Evolutionary conservation across 2,888 invertebrate species (phyloP), one percentile per base, ranked within the genome.

Genomic region (Ennomos erosarius): DNA sequence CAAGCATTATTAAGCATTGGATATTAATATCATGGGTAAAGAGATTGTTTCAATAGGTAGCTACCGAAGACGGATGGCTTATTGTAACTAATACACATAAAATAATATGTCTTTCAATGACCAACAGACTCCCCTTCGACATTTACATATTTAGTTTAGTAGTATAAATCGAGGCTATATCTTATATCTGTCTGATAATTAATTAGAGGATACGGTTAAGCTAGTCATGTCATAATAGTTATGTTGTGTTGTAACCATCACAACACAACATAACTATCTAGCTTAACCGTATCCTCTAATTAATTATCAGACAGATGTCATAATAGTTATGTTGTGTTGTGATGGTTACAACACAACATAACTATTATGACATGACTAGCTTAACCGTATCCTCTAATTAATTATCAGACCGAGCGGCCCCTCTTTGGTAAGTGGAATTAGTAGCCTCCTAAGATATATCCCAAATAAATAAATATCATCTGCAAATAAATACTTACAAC

Each of bases 11-110:
- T 16, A 16, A 16, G 16, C 16, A 16, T 16, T 16, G 16, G 16
- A 16, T 16, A 16, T 16, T 16, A 16, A 16, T 16, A 16, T 16
- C 3, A 16, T 16, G 3, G 16, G 16, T 16, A 16, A 3, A 16
- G 16, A n/a, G n/a, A n/a, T 16, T 16, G 1, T 16, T 16, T 16
- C 16, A 16, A 16, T 16, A 16, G 16, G 16, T 16, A 16, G 39
- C 53, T 43, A 56, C 49, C 45, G 34, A 78, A 83, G 79, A 85
- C 75, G 73, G 73, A 84, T 80, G 74, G 75, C 40, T 39, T 40
- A 39, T 52, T 38, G 35, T 45, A 26, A 10, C 11, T 26, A 44
- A 33, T 5, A 37, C 10, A 46, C 12, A 0, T 34, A 34, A 12
- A 9, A 9, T n/a, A 11, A 6, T 44, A 6, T 12, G 44, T 44